Percentiles rank a stretch among this genome's conserved stretches.
These are phyloP conservation scores for Sycobia sp. DNA, from an alignment of 1,140 invertebrate genomes.

Conservation along the genomic window DNA sequence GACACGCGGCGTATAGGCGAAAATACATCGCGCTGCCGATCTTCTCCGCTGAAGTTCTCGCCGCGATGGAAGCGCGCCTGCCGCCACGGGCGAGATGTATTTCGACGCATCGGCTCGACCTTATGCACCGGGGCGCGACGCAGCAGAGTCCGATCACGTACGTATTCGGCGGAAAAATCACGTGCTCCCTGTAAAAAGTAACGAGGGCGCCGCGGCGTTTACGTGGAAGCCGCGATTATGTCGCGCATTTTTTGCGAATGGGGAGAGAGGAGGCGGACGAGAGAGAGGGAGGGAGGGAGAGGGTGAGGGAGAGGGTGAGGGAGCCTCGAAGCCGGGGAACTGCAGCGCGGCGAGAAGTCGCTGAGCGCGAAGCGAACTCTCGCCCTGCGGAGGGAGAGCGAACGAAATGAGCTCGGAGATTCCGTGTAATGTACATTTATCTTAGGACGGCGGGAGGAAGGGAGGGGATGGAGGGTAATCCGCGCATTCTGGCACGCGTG, in stretches of 20 bases:
- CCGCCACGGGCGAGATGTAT: too few relatives aligned
- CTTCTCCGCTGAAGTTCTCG: too few relatives aligned
- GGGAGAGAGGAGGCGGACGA: background rate
- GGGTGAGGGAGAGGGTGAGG: background rate
- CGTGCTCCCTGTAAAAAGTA: slow-evolving; percentile 44
- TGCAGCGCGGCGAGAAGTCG: background rate
- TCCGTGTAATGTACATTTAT: slow-evolving; percentile 4
- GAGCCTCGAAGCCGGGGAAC: slow-evolving; percentile 19
- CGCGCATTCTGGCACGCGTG: slow-evolving; percentile 60
- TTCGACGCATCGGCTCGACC: too few relatives aligned
- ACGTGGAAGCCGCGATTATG: slow-evolving; percentile 40
- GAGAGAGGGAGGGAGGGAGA: slow-evolving; percentile 18
- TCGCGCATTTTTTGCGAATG: slow-evolving; percentile 14
- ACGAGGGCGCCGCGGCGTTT: slow-evolving; percentile 37
- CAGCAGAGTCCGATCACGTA: slow-evolving; percentile 29
- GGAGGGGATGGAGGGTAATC: too few relatives aligned
- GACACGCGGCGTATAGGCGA: too few relatives aligned
- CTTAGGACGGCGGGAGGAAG: too few relatives aligned
- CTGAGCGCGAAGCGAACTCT: too few relatives aligned
- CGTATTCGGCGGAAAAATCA: too few relatives aligned
- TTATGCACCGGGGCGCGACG: too few relatives aligned
- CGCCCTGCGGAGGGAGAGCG: too few relatives aligned
- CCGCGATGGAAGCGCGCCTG: too few relatives aligned
- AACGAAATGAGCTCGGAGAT: background rate
- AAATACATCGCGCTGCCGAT: too few relatives aligned